Base-by-base conservation (phyloP, 2,113 vertebrate species). In the Athene noctua region DNA sequence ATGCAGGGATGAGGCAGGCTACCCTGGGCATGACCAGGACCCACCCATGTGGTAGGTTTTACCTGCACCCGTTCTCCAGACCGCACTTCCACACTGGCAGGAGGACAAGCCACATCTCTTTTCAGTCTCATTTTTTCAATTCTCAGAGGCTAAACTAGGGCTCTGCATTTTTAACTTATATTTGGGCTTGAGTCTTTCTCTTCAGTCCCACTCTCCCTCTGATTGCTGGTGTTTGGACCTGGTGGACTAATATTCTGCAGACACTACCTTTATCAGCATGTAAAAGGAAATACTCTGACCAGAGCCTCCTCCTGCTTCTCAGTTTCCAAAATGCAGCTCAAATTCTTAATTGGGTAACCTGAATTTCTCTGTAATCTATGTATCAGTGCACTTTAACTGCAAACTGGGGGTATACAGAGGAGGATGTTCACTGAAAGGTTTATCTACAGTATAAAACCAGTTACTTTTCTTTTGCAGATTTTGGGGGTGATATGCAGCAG, bases 331-430 rank as follows among this genome's bases (percentile, higher is more conserved):
- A 78, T 34, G n/a, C 72, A 84, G 88, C 52, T 96, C 90, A 62
- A 51, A 86, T 92, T 88, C 80, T 86, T 80, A 78, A 84, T 16
- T 80, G 42, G 49, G 90, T 90, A 93, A 95, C 92, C 80, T 80
- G 86, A 96, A 92, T 90, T 86, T 80, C 65, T 71, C 68, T 52
- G 71, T 86, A 84, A 92, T 94, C 95, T 90, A 11, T 0, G 0
- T 86, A 81, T 90, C 88, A 77, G 67, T 4, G 57, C n/a, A n/a
- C n/a, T 91, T 94, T 81, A 81, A 27, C 80, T 85, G 77, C 46
- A 72, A 51, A 72, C 70, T 27, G 18, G 5, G 19, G 34, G 65
- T 26, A 44, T 44, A 9, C 16, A 3, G 13, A 62, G 44, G 61
- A 71, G 52, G 84, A 86, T 40, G 40, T 40, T 78, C 2, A 3